These are phyloP conservation scores for Apogon hyalosoma DNA, from an alignment of 2,797 vertebrate genomes.

Conservation along the genomic window DNA sequence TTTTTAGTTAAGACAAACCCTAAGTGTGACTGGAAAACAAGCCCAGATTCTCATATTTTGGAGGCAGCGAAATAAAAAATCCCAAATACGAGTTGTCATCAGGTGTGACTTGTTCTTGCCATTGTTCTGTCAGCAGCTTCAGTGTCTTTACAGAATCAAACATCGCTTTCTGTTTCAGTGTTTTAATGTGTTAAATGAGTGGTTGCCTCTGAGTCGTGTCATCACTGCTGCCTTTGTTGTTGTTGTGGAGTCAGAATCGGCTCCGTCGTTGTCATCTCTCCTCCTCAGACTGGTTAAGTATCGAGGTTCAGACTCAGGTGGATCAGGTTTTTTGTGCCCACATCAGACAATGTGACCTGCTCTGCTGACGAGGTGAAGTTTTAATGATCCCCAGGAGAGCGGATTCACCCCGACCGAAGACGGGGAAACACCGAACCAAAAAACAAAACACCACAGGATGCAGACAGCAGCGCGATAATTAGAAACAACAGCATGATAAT, in stretches of 20 bases:
- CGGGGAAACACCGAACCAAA: not conserved
- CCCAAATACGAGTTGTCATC: no score
- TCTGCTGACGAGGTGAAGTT: conserved; percentile 1
- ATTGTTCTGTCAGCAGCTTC: not conserved
- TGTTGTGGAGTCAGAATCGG: not conserved
- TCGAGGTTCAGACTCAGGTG: not conserved
- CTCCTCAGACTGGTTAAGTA: conserved; percentile 19
- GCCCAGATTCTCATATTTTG: no score
- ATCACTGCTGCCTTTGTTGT: not conserved
- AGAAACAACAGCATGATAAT: no score
- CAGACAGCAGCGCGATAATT: no score
- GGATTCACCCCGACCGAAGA: not conserved
- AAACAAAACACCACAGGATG: not conserved
- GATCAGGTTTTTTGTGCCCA: not conserved
- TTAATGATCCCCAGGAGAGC: conserved; percentile 2
- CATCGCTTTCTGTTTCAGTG: no score
- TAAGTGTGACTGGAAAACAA: no score
- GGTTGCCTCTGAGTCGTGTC: not conserved
- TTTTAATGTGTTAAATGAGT: conserved; percentile 3
- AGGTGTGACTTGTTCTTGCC: no score
- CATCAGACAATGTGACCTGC: not conserved
- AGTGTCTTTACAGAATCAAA: not conserved
- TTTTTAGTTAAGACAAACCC: no score
- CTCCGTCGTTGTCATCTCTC: not conserved
- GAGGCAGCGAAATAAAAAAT: no score